Base-by-base conservation (phyloP, 92 coral and sea anemone genomes). In the Ricordea florida region DNA sequence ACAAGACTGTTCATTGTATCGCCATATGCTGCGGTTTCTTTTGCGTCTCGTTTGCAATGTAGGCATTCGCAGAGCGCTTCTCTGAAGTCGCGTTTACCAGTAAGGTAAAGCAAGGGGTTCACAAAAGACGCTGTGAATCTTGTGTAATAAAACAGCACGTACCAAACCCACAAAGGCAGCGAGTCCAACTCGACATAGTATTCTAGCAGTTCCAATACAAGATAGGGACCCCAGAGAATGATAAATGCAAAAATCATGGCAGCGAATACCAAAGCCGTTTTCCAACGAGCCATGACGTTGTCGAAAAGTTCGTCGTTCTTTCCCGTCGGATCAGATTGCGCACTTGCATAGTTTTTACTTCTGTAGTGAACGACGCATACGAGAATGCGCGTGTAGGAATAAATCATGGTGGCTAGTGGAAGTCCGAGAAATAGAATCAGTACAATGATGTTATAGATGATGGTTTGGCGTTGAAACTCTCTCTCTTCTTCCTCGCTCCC, bases 51-150 rank as follows among this genome's bases (percentile, higher is more conserved):
- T 23, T 38, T 24, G 30, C 79, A 72, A 16, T 36, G 6, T 14
- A 26, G 28, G 11, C 55, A 22, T 56, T 25, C 47, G 37, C 46
- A 61, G 14, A 49, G 66, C 32, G 57, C 72, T 1, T 16, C 45
- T 21, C 78, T 68, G 45, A 80, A 80, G 47, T 80, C 86, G 6
- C 59, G 61, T 48, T 80, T 80, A 1, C 86, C 86, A 2, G 71
- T 16, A 18, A 72, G 52, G 27, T 69, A 61, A 4, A 72, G 64
- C 5, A 72, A 20, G 1, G 86, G 86, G 57, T 80, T 80, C 2
- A 80, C 8, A 62, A 72, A 56, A 3, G 86, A 80, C 18, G 80
- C 74, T 21, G 65, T 59, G 53, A 80, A 80, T 23, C 79, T 62
- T 22, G 80, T 62, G 27, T 37, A 74, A 24, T 32, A 44, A 17